Evolutionary conservation across 2,113 vertebrate species (phyloP).

Genomic region (Colinus virginianus): DNA sequence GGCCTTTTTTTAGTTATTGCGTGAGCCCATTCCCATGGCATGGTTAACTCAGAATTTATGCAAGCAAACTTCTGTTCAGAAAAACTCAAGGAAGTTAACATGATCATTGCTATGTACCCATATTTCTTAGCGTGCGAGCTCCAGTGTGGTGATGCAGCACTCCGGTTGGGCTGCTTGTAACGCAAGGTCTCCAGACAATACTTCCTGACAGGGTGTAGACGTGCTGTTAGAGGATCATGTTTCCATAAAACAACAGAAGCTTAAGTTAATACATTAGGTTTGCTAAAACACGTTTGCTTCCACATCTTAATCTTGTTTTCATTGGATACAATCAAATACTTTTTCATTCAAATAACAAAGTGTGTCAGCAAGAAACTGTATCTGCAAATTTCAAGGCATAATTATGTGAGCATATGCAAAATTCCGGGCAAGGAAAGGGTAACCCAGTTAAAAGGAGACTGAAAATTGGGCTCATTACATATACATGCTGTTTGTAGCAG

Average conservation of each 20-base stretch:
- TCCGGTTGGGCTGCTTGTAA: conserved; percentile 5
- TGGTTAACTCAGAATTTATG: conserved; percentile 3
- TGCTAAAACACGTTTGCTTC: conserved; percentile 57
- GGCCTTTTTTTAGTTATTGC: neutral
- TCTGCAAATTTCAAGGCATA: conserved; percentile 62
- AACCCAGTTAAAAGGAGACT: conserved; percentile 29
- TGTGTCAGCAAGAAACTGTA: conserved; percentile 68
- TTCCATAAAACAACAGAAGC: conserved; percentile 55
- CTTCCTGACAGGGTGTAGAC: conserved; percentile 37
- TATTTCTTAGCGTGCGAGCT: conserved; percentile 11
- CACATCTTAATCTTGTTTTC: conserved; percentile 64
- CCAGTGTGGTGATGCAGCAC: neutral
- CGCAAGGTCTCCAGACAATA: conserved; percentile 11
- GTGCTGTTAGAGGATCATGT: conserved; percentile 30
- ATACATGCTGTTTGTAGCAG: neutral
- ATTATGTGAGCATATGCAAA: conserved; percentile 61
- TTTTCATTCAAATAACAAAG: conserved; percentile 67
- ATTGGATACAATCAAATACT: conserved; percentile 57
- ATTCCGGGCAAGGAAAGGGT: conserved; percentile 31
- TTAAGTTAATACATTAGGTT: conserved; percentile 31
- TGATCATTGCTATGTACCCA: neutral
- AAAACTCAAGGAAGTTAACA: neutral
- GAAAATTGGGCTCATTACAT: conserved; percentile 10
- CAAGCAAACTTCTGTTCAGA: neutral
- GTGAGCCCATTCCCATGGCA: neutral